These are phyloP conservation scores for Mythimna albipuncta DNA, from an alignment of 2,888 invertebrate genomes.

Conservation along the genomic window DNA sequence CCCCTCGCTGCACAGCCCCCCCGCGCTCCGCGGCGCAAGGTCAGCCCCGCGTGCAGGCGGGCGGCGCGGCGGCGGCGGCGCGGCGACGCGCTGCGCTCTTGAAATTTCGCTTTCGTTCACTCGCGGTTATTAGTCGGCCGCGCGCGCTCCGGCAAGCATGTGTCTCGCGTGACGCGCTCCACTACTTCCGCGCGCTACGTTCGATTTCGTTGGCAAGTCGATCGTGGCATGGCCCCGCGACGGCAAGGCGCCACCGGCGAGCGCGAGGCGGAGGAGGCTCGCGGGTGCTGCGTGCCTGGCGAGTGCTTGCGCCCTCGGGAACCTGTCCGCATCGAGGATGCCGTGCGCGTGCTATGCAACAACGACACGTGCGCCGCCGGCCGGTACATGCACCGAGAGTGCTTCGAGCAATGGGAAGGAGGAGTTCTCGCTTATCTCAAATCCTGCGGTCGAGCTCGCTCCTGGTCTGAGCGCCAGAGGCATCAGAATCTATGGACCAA, in stretches of 20 bases:
- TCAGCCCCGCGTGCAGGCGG: constrained; percentile 84
- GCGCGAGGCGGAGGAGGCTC: constrained; percentile 87
- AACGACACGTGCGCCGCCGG: constrained; percentile 97
- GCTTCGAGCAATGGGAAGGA: constrained; percentile 98
- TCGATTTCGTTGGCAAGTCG: constrained; percentile 84
- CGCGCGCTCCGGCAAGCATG: constrained; percentile 91
- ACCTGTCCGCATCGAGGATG: constrained; percentile 92
- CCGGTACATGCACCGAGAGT: constrained; percentile 98
- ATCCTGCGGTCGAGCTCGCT: constrained; percentile 97
- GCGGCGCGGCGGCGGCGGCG: constrained; percentile 84
- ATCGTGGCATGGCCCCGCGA: constrained; percentile 88
- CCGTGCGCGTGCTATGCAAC: constrained; percentile 97
- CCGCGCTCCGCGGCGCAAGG: constrained; percentile 78
- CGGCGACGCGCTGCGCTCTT: constrained; percentile 91
- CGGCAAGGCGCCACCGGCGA: constrained; percentile 89
- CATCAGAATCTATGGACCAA: constrained; percentile 99
- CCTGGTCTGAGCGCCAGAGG: constrained; percentile 98
- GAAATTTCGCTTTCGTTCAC: constrained; percentile 93
- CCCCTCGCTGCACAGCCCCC: constrained; percentile 71
- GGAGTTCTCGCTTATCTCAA: constrained; percentile 96
- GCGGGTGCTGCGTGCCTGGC: constrained; percentile 96
- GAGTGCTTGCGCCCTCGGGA: constrained; percentile 95
- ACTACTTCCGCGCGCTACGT: constrained; percentile 79
- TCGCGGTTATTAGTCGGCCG: constrained; percentile 91
- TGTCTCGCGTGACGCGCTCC: constrained; percentile 90